A percentile compares a stretch with the other conserved stretches of the same genome.
Conservation (phyloP, 2,113 vertebrate genomes). For the Haliaeetus leucogaster region DNA sequence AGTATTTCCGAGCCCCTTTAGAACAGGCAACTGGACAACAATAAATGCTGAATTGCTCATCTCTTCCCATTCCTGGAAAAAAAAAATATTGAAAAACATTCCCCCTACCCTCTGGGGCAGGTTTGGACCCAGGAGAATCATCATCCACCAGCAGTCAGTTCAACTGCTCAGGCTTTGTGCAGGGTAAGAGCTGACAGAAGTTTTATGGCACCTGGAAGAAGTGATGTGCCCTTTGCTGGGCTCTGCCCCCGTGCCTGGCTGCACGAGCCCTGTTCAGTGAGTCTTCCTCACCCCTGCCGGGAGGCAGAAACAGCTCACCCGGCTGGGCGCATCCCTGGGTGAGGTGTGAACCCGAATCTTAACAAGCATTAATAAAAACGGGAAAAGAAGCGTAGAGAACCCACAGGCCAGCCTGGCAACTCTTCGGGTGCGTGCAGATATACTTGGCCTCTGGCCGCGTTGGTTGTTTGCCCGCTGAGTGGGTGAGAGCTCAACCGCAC, state of each 20-base stretch:
- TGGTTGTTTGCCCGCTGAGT: background rate
- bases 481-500: background rate
- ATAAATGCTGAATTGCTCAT: background rate
- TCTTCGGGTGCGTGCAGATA: background rate
- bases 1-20: background rate
- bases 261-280: accelerated
- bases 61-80: background rate
- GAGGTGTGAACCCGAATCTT: background rate
- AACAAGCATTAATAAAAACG: background rate
- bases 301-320: background rate
- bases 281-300: background rate
- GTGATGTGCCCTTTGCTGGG: background rate
- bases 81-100: background rate
- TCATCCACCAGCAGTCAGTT: background rate
- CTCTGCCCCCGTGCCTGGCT: background rate
- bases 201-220: background rate
- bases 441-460: background rate
- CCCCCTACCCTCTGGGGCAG: background rate
- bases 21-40: background rate
- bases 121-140: background rate
- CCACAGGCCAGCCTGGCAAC: background rate
- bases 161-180: background rate
- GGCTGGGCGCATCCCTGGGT: background rate
- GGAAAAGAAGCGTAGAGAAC: background rate
- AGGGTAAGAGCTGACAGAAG: background rate